These are phyloP conservation scores for Rhinoraja longicauda DNA, from an alignment of 2,797 vertebrate species.

Conservation along the genomic window DNA sequence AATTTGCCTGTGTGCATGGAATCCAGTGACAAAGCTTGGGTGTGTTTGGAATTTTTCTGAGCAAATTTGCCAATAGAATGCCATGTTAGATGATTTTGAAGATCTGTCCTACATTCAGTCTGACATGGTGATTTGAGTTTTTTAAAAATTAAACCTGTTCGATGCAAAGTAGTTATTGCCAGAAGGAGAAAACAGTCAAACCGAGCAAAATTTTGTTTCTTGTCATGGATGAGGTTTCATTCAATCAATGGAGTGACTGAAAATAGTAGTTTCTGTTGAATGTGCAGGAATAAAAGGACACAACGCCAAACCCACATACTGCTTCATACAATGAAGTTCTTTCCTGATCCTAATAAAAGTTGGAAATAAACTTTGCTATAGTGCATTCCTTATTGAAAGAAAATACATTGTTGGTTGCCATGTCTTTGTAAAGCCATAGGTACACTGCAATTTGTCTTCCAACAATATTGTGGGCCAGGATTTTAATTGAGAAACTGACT, in stretches of 20 bases:
- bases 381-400: neutral
- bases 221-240: neutral
- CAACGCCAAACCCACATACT: neutral
- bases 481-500: neutral
- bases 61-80: neutral
- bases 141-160: neutral
- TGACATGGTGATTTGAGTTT: neutral
- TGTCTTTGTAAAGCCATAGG: neutral
- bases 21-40: too few relatives aligned
- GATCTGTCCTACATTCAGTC: too few relatives aligned
- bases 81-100: neutral
- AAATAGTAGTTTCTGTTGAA: neutral
- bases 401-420: slow-evolving; percentile 3
- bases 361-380: neutral
- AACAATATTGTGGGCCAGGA: neutral
- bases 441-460: neutral
- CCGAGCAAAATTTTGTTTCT: too few relatives aligned
- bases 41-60: neutral
- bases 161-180: neutral
- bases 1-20: too few relatives aligned
- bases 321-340: neutral
- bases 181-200: neutral
- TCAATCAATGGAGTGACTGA: neutral
- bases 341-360: neutral
- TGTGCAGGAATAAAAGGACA: neutral